Percentiles rank a stretch among this genome's conserved stretches.
These are phyloP conservation scores for Mus spretus DNA, from an alignment of 2,797 vertebrate species.

Conservation along the genomic window DNA sequence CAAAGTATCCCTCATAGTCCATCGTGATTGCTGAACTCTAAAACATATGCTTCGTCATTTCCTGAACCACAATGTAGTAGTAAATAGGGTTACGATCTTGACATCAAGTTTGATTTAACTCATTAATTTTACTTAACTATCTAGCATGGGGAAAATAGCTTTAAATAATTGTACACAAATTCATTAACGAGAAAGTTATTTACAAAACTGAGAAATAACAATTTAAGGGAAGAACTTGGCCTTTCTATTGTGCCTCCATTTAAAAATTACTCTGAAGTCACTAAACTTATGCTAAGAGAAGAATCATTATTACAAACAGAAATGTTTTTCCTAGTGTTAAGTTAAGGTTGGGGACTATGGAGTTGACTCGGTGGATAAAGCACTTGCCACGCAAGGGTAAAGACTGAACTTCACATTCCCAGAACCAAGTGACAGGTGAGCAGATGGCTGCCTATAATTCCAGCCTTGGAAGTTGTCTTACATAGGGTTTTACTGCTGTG, in stretches of 20 bases:
- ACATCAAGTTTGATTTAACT: background rate
- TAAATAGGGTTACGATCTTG: background rate
- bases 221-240: background rate
- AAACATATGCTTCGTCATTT: background rate
- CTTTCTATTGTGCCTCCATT: background rate
- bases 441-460: background rate
- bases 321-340: conserved; percentile 17
- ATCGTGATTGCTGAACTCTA: conserved; percentile 42
- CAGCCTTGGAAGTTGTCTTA: background rate
- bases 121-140: background rate
- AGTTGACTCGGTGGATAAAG: background rate
- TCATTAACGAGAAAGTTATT: conserved; percentile 2
- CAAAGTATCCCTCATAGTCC: background rate
- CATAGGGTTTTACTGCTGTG: no score
- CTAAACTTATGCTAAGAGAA: conserved; percentile 22
- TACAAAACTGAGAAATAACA: background rate
- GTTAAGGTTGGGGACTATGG: background rate
- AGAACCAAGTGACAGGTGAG: background rate
- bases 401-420: background rate
- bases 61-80: background rate
- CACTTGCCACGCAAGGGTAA: no score
- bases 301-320: conserved; percentile 26
- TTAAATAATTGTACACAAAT: background rate
- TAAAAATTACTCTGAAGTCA: background rate
- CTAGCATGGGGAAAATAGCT: background rate